Evolutionary conservation across 2,113 vertebrate genomes (phyloP).

Genomic region (Passer montanus): DNA sequence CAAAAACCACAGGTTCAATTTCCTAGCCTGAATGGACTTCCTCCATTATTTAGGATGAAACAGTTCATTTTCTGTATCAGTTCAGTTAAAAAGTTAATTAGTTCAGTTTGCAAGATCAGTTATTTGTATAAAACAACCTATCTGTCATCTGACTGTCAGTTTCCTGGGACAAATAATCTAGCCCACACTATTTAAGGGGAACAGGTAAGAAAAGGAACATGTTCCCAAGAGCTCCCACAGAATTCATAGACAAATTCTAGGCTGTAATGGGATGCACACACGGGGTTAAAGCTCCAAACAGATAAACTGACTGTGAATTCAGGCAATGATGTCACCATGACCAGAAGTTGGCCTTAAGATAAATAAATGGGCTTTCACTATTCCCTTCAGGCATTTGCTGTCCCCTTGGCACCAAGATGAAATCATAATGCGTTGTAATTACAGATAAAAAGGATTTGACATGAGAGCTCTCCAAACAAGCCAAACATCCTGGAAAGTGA

Average conservation of each 20-base stretch:
- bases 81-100: not conserved
- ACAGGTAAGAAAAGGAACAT: not conserved
- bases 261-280: not conserved
- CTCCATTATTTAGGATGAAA: not conserved
- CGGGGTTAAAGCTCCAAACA: slow-evolving; percentile 16
- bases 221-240: not conserved
- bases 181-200: not conserved
- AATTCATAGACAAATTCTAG: not conserved
- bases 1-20: not conserved
- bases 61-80: not conserved
- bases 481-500: slow-evolving; percentile 38
- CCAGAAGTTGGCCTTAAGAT: not conserved
- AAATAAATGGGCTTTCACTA: slow-evolving; percentile 20
- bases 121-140: not conserved
- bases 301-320: not conserved
- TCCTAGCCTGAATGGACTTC: not conserved
- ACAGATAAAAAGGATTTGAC: slow-evolving; percentile 38
- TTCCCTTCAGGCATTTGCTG: slow-evolving; percentile 10
- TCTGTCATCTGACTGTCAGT: not conserved
- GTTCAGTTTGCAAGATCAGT: not conserved
- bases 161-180: not conserved
- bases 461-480: slow-evolving; percentile 49
- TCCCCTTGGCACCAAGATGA: slow-evolving; percentile 46
- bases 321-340: slow-evolving; percentile 25
- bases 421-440: slow-evolving; percentile 53